Evolutionary conservation across 2,888 invertebrate species (phyloP).

Genomic region (Xanthorhoe spadicearia): DNA sequence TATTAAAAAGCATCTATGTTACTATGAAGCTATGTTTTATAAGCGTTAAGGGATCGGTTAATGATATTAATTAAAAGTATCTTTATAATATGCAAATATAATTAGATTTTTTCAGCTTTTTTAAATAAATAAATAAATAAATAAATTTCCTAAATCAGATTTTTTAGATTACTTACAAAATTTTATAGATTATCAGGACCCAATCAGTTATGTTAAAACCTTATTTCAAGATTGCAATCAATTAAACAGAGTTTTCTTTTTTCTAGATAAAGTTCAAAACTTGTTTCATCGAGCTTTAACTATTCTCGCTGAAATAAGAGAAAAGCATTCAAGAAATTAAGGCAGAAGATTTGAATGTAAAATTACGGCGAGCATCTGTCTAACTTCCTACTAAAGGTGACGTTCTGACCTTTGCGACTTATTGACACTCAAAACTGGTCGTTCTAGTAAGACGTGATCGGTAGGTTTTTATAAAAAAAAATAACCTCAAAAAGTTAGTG

Average conservation of each 20-base stretch:
- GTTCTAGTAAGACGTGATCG: background rate
- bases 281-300: constrained; percentile 27
- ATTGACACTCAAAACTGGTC: background rate
- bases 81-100: too few species aligned
- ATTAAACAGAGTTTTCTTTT: constrained; percentile 6
- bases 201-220: constrained; percentile 8
- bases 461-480: background rate
- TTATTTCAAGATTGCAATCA: constrained; percentile 12
- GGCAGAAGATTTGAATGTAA: constrained; percentile 43
- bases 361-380: constrained; percentile 41
- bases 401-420: constrained; percentile 18
- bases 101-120: too few species aligned
- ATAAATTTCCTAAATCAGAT: too few species aligned
- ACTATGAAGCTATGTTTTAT: too few species aligned
- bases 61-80: too few species aligned
- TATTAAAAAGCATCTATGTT: too few species aligned
- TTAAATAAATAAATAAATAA: too few species aligned
- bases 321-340: constrained; percentile 39
- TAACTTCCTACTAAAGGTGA: constrained; percentile 38
- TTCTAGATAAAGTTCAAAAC: constrained; percentile 17
- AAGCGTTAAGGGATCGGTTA: too few species aligned
- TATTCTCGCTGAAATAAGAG: constrained; percentile 37
- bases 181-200: too few species aligned
- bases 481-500: too few species aligned
- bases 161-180: background rate